These are phyloP conservation scores for Holacanthus passer DNA, from an alignment of 2,113 vertebrate genomes.

Conservation along the genomic window DNA sequence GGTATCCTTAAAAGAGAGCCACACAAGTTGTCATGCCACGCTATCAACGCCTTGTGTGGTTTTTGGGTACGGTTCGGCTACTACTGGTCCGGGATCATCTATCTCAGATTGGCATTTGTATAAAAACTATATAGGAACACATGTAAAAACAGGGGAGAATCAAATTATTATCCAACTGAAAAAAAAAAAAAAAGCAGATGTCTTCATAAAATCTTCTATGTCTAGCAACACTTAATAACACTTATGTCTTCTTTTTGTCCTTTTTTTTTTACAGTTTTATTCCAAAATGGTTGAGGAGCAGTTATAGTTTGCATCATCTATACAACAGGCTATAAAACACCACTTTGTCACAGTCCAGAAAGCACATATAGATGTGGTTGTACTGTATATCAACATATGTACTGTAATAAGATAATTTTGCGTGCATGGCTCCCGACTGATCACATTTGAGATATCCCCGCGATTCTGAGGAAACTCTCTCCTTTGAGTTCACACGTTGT, in stretches of 20 bases:
- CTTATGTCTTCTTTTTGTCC: constrained; percentile 85
- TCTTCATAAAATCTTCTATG: constrained; percentile 95
- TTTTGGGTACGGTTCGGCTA: constrained; percentile 69
- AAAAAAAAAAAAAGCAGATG: constrained; percentile 90
- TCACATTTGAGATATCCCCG: constrained; percentile 83
- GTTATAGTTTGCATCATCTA: constrained; percentile 99
- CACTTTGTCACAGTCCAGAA: constrained; percentile 99
- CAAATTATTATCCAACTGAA: constrained; percentile 80
- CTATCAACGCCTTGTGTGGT: constrained; percentile 53
- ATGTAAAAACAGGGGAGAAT: constrained; percentile 84
- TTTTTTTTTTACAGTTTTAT: constrained; percentile 80
- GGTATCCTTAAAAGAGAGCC: constrained; percentile 59
- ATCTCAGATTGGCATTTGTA: constrained; percentile 77
- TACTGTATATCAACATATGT: constrained; percentile 99
- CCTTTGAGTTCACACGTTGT: constrained; percentile 89
- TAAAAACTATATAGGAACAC: constrained; percentile 88
- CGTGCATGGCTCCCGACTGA: constrained; percentile 96
- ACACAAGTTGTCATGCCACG: constrained; percentile 43
- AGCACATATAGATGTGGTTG: constrained; percentile 99
- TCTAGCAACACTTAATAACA: constrained; percentile 99
- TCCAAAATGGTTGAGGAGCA: constrained; percentile 97
- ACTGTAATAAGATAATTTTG: constrained; percentile 95
- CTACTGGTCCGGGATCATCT: constrained; percentile 69
- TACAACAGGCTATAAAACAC: constrained; percentile 99
- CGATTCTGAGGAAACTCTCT: constrained; percentile 78